These are phyloP conservation scores for Chorisops tibialis DNA, from an alignment of 2,888 invertebrate species.

Conservation along the genomic window DNA sequence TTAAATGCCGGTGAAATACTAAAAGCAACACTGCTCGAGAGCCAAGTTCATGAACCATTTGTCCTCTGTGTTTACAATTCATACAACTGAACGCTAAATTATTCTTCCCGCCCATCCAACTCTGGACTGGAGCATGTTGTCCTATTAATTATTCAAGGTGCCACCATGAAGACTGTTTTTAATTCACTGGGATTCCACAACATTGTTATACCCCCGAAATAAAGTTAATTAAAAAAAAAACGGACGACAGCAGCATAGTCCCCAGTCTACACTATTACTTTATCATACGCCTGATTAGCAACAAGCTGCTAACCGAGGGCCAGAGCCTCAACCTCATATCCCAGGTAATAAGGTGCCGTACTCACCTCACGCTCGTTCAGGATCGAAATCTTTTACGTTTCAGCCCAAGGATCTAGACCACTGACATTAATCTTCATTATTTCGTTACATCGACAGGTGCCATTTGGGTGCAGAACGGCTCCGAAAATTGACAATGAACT, in stretches of 20 bases:
- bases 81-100: no score
- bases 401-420: not conserved
- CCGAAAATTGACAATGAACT: constrained; percentile 18
- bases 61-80: no score
- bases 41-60: no score
- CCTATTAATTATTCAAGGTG: no score
- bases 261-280: not conserved
- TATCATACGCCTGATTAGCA: constrained; percentile 5
- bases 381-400: not conserved
- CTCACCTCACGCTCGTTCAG: not conserved
- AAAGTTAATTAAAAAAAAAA: constrained; percentile 4
- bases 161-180: no score
- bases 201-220: not conserved
- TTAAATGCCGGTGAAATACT: no score
- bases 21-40: no score
- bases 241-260: not conserved
- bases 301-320: not conserved
- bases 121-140: no score
- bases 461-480: constrained; percentile 21
- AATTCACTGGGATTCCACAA: no score
- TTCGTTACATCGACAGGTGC: constrained; percentile 22
- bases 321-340: no score
- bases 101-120: no score
- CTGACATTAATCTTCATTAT: constrained; percentile 23
- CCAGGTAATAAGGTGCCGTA: not conserved